These are phyloP conservation scores for Ciconia maguari DNA, from an alignment of 2,113 vertebrate genomes.

Conservation along the genomic window DNA sequence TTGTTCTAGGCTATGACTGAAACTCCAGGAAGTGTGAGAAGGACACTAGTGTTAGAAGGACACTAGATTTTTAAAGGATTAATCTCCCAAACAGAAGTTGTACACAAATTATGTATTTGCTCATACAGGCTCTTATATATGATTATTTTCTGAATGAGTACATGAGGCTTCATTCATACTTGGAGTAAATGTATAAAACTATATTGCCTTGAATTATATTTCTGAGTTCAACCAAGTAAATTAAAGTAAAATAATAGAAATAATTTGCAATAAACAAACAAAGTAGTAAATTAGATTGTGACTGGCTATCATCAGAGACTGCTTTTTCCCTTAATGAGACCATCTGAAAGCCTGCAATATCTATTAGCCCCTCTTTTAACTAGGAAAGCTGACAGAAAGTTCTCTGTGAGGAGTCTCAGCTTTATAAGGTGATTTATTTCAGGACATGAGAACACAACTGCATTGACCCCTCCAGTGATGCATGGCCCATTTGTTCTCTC, in stretches of 20 bases:
- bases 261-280: not conserved
- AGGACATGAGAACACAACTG: not conserved
- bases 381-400: not conserved
- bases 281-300: not conserved
- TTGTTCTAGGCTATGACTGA: not conserved
- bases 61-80: not conserved
- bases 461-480: not conserved
- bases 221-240: not conserved
- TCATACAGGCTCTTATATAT: not conserved
- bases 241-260: not conserved
- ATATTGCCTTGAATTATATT: not conserved
- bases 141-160: not conserved
- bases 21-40: not conserved
- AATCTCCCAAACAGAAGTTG: not conserved
- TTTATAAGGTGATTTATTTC: constrained; percentile 27
- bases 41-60: not conserved
- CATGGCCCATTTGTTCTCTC: not conserved
- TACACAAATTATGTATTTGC: not conserved
- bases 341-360: not conserved
- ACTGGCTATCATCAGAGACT: not conserved
- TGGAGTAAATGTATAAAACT: not conserved
- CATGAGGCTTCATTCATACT: not conserved
- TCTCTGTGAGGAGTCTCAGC: not conserved
- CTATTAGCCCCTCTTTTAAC: not conserved
- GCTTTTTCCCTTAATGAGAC: not conserved